These are phyloP conservation scores for Saccopteryx bilineata DNA, from an alignment of 2,113 vertebrate genomes.

Conservation along the genomic window DNA sequence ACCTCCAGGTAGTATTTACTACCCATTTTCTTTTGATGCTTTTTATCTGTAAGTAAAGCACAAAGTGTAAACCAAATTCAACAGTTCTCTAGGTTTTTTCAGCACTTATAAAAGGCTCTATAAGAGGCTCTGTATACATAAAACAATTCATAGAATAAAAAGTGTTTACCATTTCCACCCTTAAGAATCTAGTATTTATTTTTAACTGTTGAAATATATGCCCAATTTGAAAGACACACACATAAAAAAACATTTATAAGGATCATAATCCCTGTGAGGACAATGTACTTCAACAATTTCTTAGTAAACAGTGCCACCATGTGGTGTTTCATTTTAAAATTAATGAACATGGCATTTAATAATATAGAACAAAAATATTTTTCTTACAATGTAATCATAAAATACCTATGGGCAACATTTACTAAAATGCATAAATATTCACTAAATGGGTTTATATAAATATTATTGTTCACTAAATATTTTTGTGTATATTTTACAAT, in stretches of 20 bases:
- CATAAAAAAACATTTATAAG: not conserved
- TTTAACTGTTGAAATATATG: not conserved
- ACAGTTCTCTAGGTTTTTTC: not conserved
- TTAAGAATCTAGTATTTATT: fast-evolving
- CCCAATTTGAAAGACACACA: not conserved
- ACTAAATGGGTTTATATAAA: not conserved
- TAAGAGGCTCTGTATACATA: not conserved
- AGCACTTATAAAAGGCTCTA: not conserved
- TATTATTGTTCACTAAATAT: not conserved
- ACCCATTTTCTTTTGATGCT: not conserved
- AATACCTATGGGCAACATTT: not conserved
- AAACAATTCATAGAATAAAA: not conserved
- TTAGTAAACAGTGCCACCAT: conserved; percentile 76
- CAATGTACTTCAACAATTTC: not conserved
- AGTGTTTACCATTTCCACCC: not conserved
- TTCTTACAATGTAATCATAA: not conserved
- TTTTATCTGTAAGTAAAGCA: not conserved
- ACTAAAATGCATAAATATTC: conserved; percentile 4
- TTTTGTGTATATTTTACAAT: not conserved
- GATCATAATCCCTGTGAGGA: not conserved
- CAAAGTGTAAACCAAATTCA: conserved; percentile 24
- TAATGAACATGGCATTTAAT: conserved; percentile 37
- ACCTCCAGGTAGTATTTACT: not conserved
- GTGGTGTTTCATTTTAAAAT: conserved; percentile 67
- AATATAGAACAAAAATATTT: not conserved